Base-by-base conservation (phyloP, 2,888 invertebrate species). In the Ormyrus thymus region DNA sequence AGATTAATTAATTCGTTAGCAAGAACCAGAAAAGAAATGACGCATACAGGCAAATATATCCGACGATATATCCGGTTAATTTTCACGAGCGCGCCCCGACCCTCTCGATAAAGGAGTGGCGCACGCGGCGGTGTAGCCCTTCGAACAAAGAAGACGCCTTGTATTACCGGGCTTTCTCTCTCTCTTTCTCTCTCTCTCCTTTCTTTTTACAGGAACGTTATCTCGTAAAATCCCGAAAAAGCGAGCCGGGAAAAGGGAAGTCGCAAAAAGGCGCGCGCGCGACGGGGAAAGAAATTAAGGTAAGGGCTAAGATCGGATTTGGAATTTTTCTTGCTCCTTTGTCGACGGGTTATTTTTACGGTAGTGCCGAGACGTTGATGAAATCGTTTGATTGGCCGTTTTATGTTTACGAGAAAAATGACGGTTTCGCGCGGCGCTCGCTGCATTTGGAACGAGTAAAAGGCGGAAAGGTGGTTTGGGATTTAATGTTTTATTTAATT, bases 1-100 rank as follows among this genome's bases (percentile, higher is more conserved):
- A 71, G 66, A 75, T 79, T 79, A 79, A 79, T 79, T 79, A 66
- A 79, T 79, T 75, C 55, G 65, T 62, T 70, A 53, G 73, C 62
- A 53, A 69, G 53, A 74, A 59, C 50, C 76, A 53, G 62, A 50
- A 68, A 69, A 64, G 81, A 77, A 79, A 29, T 29, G 29, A 29
- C 59, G 50, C 58, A 55, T 65, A 15, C 45, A 71, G 58, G 29
- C 29, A 29, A 29, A 59, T 55, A 45, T 71, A 70, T 55, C 46
- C 70, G 69, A 48, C 61, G 68, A 76, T 72, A 29, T 29, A 73
- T 76, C 61, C 69, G 51, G 70, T 79, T 75, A 79, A 79, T 79
- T 79, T 79, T 79, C 75, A 79, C 75, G 78, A 70, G 81, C 78
- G 55, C 66, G n/a, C 51, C 48, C 74, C 29, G 29, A 29, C 53